Percentiles rank a stretch among this genome's conserved stretches.
phyloP scores from a whole-genome alignment of 2,113 vertebrate genomes.

The Melanerpes formicivorus region DNA sequence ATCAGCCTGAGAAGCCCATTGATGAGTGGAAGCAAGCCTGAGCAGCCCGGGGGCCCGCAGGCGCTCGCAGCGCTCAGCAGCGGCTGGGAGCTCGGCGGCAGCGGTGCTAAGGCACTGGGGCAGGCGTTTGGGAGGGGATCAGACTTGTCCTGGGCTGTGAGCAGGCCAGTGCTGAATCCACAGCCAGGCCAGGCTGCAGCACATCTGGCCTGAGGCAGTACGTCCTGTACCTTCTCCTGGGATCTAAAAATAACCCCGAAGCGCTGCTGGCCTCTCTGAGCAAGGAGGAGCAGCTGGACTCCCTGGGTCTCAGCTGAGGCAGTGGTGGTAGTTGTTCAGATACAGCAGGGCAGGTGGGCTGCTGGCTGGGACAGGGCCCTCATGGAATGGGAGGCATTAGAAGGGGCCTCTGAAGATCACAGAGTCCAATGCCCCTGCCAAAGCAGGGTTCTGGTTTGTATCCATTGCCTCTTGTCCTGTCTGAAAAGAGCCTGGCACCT shows the following conservation, averaged over 20 bases:
- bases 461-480: too few relatives aligned
- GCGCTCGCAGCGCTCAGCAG: background rate
- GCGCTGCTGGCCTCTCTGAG: background rate
- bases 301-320: background rate
- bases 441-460: too few relatives aligned
- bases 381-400: background rate
- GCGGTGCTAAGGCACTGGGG: background rate
- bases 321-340: background rate
- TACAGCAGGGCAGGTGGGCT: background rate
- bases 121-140: constrained; percentile 29
- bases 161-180: background rate
- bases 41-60: rapidly evolving
- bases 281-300: constrained; percentile 23
- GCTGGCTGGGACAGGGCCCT: background rate
- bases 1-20: background rate
- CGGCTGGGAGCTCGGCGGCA: background rate
- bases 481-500: too few relatives aligned
- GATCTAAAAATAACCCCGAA: background rate
- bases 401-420: too few relatives aligned
- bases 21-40: background rate
- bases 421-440: too few relatives aligned
- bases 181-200: background rate
- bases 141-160: constrained; percentile 1
- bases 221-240: constrained; percentile 26
- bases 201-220: background rate